These are phyloP conservation scores for Meliscaeva auricollis DNA, from an alignment of 2,888 invertebrate species.

Conservation along the genomic window DNA sequence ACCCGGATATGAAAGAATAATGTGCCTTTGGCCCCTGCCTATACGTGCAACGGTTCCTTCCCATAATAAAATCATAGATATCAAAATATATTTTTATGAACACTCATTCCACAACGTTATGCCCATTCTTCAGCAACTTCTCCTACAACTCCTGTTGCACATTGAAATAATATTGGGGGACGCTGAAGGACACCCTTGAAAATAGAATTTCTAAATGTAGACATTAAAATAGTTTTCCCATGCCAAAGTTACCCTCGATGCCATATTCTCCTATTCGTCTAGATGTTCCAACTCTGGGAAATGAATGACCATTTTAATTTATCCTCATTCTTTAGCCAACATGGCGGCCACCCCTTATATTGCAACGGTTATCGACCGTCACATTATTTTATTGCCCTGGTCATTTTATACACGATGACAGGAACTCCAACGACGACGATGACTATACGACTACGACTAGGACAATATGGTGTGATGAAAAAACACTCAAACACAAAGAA, in stretches of 20 bases:
- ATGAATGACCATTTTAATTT: conserved; percentile 50
- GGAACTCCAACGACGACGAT: not conserved
- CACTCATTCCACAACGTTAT: conserved; percentile 10
- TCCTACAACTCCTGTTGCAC: conserved; percentile 24
- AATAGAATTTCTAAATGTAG: conserved; percentile 31
- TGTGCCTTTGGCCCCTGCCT: not conserved
- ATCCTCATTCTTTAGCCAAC: not conserved
- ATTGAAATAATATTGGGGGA: not conserved
- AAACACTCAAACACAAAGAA: conserved; percentile 29
- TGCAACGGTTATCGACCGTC: conserved; percentile 54
- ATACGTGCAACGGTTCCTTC: not conserved
- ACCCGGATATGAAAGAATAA: not conserved
- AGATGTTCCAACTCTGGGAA: conserved; percentile 13
- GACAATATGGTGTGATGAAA: conserved; percentile 25
- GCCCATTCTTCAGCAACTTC: not conserved
- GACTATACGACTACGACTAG: not conserved
- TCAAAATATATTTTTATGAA: conserved; percentile 22
- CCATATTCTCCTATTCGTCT: not conserved
- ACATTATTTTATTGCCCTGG: conserved; percentile 61
- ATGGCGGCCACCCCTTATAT: conserved; percentile 14
- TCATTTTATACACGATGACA: conserved; percentile 48
- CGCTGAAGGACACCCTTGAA: conserved; percentile 21
- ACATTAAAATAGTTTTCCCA: conserved; percentile 37
- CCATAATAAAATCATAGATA: conserved; percentile 22
- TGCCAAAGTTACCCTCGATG: not conserved